Evolutionary conservation across 2,113 vertebrate genomes (phyloP).

Genomic region (Pseudorectes ferrugineus): DNA sequence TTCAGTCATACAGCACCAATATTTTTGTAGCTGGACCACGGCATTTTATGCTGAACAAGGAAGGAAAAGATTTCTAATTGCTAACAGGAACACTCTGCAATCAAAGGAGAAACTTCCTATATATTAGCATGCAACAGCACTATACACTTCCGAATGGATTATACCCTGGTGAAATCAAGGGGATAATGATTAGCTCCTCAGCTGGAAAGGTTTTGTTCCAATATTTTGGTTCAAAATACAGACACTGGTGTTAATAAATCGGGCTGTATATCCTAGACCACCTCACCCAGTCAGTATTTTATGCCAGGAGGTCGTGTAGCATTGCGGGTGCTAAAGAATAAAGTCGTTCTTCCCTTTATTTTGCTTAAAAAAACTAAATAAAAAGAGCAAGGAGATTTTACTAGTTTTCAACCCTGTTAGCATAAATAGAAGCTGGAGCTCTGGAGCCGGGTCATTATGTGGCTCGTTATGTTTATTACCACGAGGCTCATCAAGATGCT

Average conservation of each 20-base stretch:
- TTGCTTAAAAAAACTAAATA: not conserved
- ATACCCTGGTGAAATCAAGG: slow-evolving; percentile 20
- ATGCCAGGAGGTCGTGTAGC: not conserved
- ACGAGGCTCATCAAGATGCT: not conserved
- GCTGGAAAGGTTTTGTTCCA: not conserved
- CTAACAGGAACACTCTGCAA: not conserved
- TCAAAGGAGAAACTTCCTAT: not conserved
- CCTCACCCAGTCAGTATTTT: not conserved
- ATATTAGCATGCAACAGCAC: not conserved
- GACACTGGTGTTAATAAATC: not conserved
- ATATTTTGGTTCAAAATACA: not conserved
- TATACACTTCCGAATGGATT: not conserved
- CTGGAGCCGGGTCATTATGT: not conserved
- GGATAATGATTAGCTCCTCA: not conserved
- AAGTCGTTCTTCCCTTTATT: not conserved
- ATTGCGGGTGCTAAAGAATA: not conserved
- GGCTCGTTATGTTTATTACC: not conserved
- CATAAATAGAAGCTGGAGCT: not conserved
- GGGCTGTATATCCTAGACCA: not conserved
- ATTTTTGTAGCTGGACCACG: not conserved
- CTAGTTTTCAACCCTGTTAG: not conserved
- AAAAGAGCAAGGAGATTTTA: not conserved
- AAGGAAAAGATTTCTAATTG: not conserved
- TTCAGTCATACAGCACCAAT: not conserved
- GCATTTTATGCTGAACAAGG: not conserved